Base-by-base conservation (phyloP, 2,888 invertebrate species). In the Eupithecia insigniata region DNA sequence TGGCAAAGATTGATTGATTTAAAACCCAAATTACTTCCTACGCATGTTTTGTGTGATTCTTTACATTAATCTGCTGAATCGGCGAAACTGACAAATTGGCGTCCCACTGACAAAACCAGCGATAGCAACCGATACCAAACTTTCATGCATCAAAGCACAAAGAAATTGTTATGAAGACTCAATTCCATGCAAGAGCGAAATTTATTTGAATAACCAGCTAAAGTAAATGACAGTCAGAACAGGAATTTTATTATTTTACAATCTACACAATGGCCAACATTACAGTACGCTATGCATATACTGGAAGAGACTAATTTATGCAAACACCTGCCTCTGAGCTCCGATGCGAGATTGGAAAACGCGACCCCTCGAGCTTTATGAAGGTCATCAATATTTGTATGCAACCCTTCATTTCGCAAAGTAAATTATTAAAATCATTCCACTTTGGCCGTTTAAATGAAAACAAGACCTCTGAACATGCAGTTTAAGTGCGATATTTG, bases 21-120 rank as follows among this genome's bases (percentile, higher is more conserved):
- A 64, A 14, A 22, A 64, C 64, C 22, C n/a, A 64, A 39, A 55
- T 30, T 66, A 51, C 55, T 46, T 26, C 66, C 66, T 66, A 85
- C 82, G 82, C 81, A 83, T 87, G 82, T 85, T 87, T 85, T n/a
- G 22, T 80, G 74, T 80, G 74, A 76, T 76, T 76, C 74, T 77
- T 83, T 81, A 79, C 82, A 84, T 81, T 84, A 69, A 58, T 67
- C 62, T 67, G 36, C 69, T 55, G 67, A 67, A 69, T 69, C 66
- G 80, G 74, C 73, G 60, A 71, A 64, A 26, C 64, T 74, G 69
- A 71, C 71, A 74, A 73, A 75, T 75, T 71, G 67, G 60, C 66
- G 61, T 71, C 73, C 71, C 68, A 75, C 71, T 55, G 10, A n/a
- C 34, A 18, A 62, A 62, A 62, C 34, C 30, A 28, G 16, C 6